Evolutionary conservation across 2,113 vertebrate genomes (phyloP), one percentile per base, ranked within the genome.

Genomic region (Oncorhynchus nerka): DNA sequence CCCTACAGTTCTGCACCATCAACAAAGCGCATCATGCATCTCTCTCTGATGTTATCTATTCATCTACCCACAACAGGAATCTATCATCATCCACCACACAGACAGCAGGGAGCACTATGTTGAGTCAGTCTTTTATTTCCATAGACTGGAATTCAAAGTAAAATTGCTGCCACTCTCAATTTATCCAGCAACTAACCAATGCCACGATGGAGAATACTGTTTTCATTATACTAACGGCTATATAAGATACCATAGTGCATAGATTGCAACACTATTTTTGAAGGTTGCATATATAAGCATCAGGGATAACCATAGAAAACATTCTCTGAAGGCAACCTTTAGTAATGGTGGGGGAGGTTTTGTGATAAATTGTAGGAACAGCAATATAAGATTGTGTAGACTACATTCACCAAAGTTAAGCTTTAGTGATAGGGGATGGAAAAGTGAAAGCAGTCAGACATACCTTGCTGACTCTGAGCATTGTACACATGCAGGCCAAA

Each of bases 401-500:
- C 19, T 20, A 20, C 55, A 57, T 57, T 57, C 5, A 24, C 59
- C 4, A 5, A 22, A n/a, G 59, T n/a, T 51, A 74, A 22, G 73
- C 62, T 73, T 83, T 82, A 79, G 74, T 64, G 62, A 76, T 67
- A 24, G 66, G 26, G 45, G 55, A 73, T 65, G 26, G 11, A 0
- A 19, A 0, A 20, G 12, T 22, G 71, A 74, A 79, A 71, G 39
- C 39, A 45, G 39, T 65, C 77, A 75, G 55, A 71, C 84, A 76
- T 93, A 99, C 97, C 97, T 97, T 97, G 96, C 87, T 99, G 98
- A 85, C 95, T 97, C 80, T 92, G 95, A 71, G 95, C 96, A 79
- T 99, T 94, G 77, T 96, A 99, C 83, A 99, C 97, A 76, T 95
- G 95, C 70, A 99, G 94, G 30, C 97, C 97, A 87, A 99, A 99